These are phyloP conservation scores for Neelides folsomi DNA, from an alignment of 2,888 invertebrate genomes.

Conservation along the genomic window DNA sequence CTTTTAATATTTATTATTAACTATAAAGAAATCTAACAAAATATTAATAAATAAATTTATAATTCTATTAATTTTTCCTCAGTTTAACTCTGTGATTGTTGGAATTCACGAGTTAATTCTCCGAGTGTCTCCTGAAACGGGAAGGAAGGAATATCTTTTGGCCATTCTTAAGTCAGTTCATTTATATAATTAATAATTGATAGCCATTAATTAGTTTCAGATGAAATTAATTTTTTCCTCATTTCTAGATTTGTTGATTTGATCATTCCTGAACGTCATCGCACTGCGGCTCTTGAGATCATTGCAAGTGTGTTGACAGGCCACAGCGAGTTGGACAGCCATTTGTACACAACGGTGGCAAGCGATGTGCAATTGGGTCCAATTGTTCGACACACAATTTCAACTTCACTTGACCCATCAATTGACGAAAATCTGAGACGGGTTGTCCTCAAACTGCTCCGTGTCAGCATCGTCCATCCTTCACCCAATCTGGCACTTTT, in stretches of 20 bases:
- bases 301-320: constrained; percentile 17
- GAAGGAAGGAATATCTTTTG: constrained; percentile 62
- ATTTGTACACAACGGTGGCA: constrained; percentile 20
- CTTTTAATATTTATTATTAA: no score
- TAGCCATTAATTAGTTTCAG: background rate
- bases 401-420: constrained; percentile 18
- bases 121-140: constrained; percentile 60
- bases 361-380: constrained; percentile 18
- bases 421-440: constrained; percentile 46
- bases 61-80: background rate
- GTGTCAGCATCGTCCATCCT: constrained; percentile 60
- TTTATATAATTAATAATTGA: background rate
- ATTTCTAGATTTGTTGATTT: constrained; percentile 17
- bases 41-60: no score
- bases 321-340: constrained; percentile 22
- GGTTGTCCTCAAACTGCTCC: constrained; percentile 58
- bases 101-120: constrained; percentile 69
- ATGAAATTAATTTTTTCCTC: background rate
- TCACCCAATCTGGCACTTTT: constrained; percentile 78
- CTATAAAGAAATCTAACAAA: no score
- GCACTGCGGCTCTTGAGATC: constrained; percentile 25
- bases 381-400: constrained; percentile 22
- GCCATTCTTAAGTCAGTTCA: constrained; percentile 52
- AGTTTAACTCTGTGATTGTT: constrained; percentile 44
- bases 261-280: constrained; percentile 19